Base-by-base conservation (phyloP, 2,113 vertebrate species). In the Planiliza haematocheilus region DNA sequence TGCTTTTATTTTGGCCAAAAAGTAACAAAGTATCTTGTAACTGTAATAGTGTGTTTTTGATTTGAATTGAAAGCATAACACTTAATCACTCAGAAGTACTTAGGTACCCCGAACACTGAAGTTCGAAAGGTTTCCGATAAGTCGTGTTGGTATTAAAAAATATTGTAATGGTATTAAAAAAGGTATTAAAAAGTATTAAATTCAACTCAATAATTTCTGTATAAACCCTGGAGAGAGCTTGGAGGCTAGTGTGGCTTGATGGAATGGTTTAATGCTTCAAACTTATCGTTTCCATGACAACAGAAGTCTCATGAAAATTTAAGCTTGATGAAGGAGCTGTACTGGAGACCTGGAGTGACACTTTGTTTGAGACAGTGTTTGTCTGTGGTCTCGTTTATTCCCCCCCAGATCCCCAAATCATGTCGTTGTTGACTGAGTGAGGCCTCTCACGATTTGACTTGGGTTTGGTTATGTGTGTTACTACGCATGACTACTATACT, bases 201-300 rank as follows among this genome's bases (percentile, higher is more conserved):
- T n/a, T n/a, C n/a, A n/a, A n/a, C n/a, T n/a, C n/a, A n/a, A n/a
- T n/a, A n/a, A n/a, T n/a, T n/a, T n/a, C n/a, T n/a, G n/a, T n/a
- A n/a, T n/a, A n/a, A n/a, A n/a, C n/a, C 5, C 5, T 30, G 24
- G 36, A 9, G 34, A n/a, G 5, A 51, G 36, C 50, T 36, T 11
- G 2, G 48, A 56, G n/a, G 76, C n/a, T 39, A 20, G 20, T 21
- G 51, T 10, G 1, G 21, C 52, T 62, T 30, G n/a, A 49, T 69
- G 24, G 57, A 82, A 79, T 39, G 57, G 61, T 73, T 81, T 85
- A 74, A 83, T 81, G 60, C 74, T 74, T 84, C 60, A 77, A 82
- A 70, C 62, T 36, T 68, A 76, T 75, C 39, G 77, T 90, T 87
- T 75, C 86, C 59, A 79, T 90, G 85, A 86, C 78, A 74, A 85